A percentile compares a stretch with the other conserved stretches of the same genome.
phyloP scores from a whole-genome alignment of 2,888 invertebrate species.

The Conomelus anceps region DNA sequence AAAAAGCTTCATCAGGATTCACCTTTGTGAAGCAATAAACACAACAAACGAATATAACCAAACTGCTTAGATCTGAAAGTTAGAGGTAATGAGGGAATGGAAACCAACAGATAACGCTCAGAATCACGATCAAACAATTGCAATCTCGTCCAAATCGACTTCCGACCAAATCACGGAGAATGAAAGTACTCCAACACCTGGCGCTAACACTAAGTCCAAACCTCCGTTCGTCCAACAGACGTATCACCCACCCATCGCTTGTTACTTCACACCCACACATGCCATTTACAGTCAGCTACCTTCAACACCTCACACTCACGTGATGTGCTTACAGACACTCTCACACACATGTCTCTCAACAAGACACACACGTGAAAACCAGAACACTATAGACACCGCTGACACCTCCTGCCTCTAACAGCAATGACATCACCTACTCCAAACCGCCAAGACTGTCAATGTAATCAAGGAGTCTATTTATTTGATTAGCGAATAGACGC shows the following conservation, averaged over 20 bases:
- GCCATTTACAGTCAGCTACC: neutral
- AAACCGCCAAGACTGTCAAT: no score
- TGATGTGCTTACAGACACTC: neutral
- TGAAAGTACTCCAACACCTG: neutral
- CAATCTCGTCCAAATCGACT: neutral
- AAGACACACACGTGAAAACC: neutral
- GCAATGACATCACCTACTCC: neutral
- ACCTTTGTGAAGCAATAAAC: no score
- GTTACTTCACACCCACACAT: neutral
- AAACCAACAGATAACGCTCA: neutral
- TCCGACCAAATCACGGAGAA: neutral
- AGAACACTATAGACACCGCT: neutral
- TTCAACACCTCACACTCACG: neutral
- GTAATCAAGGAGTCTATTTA: neutral
- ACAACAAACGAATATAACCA: neutral
- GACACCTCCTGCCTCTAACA: neutral
- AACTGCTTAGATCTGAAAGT: neutral
- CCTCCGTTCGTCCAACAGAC: neutral
- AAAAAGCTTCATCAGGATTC: no score
- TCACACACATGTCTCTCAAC: no score
- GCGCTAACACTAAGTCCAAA: neutral
- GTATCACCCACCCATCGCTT: neutral
- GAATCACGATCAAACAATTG: neutral
- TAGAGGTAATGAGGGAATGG: neutral
- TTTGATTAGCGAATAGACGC: neutral